Evolutionary conservation across 2,888 invertebrate species (phyloP), one percentile per base, ranked within the genome.

Genomic region (Calliopum simillimum): DNA sequence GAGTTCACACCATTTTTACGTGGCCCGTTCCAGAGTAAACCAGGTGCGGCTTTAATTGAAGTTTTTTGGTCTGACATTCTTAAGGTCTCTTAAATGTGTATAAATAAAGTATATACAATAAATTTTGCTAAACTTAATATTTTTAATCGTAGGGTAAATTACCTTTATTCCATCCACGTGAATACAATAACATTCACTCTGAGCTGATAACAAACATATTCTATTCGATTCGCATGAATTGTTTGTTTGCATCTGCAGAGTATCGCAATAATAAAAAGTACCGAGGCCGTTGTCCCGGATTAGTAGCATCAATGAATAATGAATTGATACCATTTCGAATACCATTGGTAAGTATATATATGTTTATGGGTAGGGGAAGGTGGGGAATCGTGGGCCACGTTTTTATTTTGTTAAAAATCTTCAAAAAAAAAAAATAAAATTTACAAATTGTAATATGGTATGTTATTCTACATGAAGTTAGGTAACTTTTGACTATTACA

Each of bases 201-300:
- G 91, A 92, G 79, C 90, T 92, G 89, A 90, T 94, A 68, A 89
- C 90, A 8, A 91, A 93, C 82, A 91, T 94, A 56, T 88, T 88
- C 69, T 94, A 89, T 86, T 92, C 91, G 78, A 86, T 88, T 47
- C 88, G 89, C 68, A 86, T 94, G 77, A 89, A 91, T 80, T 89
- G 90, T 76, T 88, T 93, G 59, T 88, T 94, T 14, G 93, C 93
- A 0, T 92, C 91, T 75, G 89, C 91, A 64, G 89, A 90, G 70
- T 89, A 90, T 70, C 79, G 84, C 13, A 84, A 84, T 55, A 80
- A 81, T 1, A 83, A 80, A 51, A 84, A 83, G 64, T 82, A 84
- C 73, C 78, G 81, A 0, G 83, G 83, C 0, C 83, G 83, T 0
- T 83, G 83, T 73, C 81, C 84, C 0, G 84, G 84, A 4, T 67